Conservation (phyloP, 1,140 invertebrate genomes). For the Aphelinus certus region DNA sequence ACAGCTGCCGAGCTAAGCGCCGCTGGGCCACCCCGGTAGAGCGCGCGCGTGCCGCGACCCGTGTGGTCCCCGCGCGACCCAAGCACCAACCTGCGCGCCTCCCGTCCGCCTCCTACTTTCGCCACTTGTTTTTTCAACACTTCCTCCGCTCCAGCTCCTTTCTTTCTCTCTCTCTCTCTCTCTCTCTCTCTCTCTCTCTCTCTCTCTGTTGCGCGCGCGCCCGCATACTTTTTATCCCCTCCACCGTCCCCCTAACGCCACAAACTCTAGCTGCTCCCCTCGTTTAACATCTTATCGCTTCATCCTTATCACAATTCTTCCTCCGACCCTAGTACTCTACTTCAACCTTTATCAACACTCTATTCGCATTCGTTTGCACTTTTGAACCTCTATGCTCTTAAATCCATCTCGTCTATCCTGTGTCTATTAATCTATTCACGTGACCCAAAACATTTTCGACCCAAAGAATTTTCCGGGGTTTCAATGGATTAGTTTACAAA, state of each 20-base stretch:
- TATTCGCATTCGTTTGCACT: no score
- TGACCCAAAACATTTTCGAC: no score
- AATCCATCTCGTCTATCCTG: no score
- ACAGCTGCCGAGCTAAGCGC: constrained; percentile 47
- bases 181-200: constrained; percentile 27
- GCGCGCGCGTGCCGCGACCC: constrained; percentile 67
- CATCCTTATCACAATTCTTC: no score
- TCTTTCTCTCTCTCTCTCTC: not conserved
- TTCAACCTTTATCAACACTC: no score
- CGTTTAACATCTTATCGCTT: constrained; percentile 25
- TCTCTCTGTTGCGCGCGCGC: constrained; percentile 7
- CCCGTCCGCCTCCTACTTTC: constrained; percentile 38
- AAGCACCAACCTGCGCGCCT: constrained; percentile 36
- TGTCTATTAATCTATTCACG: no score
- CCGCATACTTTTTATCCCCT: constrained; percentile 29
- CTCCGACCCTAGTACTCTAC: no score
- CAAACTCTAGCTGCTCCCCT: not conserved
- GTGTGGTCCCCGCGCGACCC: constrained; percentile 59
- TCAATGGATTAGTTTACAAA: no score
- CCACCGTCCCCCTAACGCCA: not conserved
- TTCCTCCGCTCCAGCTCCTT: not conserved
- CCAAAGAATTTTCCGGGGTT: no score
- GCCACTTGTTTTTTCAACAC: constrained; percentile 18
- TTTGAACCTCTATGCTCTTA: no score
- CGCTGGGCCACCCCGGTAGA: constrained; percentile 65